Base-by-base conservation (phyloP, 2,797 vertebrate genomes). In the Melanotaenia parkinsoni region DNA sequence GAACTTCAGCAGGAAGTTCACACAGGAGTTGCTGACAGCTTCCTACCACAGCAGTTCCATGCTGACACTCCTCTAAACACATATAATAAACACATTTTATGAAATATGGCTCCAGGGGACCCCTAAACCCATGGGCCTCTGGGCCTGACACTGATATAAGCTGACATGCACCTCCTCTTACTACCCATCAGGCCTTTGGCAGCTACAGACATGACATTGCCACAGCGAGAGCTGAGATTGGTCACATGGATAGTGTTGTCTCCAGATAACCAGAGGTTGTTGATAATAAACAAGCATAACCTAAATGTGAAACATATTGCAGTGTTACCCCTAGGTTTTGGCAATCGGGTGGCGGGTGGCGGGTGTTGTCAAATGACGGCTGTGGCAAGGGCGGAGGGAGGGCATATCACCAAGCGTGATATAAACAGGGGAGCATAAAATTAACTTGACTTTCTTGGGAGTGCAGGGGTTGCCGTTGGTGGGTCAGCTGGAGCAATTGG, bases 21-120 rank as follows among this genome's bases (percentile, higher is more conserved):
- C 22, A 10, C 32, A 14, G n/a, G 3, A 30, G 43, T 13, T 53
- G 32, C n/a, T 35, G 33, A 35, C n/a, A 35, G 30, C 32, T 24
- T 53, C 32, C n/a, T 26, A n/a, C 35, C 33, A n/a, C n/a, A 51
- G 47, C 62, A 24, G 6, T 64, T 53, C 16, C 5, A 20, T 30
- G n/a, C 30, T 63, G 50, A 35, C 62, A 63, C 30, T 35, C 28
- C 30, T 63, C 62, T 47, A 30, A n/a, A 63, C 43, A 63, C 63
- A 65, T 51, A 24, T 53, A 65, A 53, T 53, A 65, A 65, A 37
- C 26, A 50, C 63, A 53, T 35, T 65, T 11, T 24, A 24, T 37
- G 16, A 53, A 65, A 37, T 33, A 11, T 65, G 22, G 24, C 47
- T 37, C 63, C 14, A 20, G 32, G 63, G 47, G 47, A n/a, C 22